Evolutionary conservation across 2,113 vertebrate genomes (phyloP).

Genomic region (Meles meles): DNA sequence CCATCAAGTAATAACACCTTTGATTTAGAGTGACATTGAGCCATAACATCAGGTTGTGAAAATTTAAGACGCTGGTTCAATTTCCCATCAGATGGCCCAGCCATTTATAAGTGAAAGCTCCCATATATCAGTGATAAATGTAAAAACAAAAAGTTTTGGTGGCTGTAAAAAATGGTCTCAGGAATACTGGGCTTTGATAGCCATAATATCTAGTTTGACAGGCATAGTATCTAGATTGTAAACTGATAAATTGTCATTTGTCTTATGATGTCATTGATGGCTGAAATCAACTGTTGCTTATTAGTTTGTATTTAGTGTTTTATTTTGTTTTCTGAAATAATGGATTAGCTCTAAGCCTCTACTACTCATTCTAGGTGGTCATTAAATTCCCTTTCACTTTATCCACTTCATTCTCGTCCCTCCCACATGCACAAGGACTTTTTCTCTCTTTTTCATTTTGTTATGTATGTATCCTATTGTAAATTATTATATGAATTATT

Average conservation of each 20-base stretch:
- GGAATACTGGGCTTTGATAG: neutral
- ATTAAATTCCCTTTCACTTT: neutral
- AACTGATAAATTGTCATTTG: neutral
- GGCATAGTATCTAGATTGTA: neutral
- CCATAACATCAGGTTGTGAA: neutral
- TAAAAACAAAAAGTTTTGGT: neutral
- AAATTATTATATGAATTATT: neutral
- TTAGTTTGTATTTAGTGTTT: neutral
- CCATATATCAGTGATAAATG: neutral
- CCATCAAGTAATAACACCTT: neutral
- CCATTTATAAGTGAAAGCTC: neutral
- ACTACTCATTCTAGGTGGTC: neutral
- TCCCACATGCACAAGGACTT: neutral
- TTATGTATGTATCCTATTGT: neutral
- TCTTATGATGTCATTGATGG: neutral
- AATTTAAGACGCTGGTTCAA: conserved; percentile 24
- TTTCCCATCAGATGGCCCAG: conserved; percentile 31
- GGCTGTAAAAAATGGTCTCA: neutral
- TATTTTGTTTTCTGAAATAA: conserved; percentile 21
- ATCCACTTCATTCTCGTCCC: neutral
- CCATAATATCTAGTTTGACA: neutral
- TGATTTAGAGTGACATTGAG: conserved; percentile 39
- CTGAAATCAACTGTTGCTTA: neutral
- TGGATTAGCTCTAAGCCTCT: neutral
- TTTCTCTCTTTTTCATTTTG: neutral